Percentiles rank a stretch among this genome's conserved stretches.
Conservation (phyloP, 2,113 vertebrate species). For the Micronycteris hirsuta region DNA sequence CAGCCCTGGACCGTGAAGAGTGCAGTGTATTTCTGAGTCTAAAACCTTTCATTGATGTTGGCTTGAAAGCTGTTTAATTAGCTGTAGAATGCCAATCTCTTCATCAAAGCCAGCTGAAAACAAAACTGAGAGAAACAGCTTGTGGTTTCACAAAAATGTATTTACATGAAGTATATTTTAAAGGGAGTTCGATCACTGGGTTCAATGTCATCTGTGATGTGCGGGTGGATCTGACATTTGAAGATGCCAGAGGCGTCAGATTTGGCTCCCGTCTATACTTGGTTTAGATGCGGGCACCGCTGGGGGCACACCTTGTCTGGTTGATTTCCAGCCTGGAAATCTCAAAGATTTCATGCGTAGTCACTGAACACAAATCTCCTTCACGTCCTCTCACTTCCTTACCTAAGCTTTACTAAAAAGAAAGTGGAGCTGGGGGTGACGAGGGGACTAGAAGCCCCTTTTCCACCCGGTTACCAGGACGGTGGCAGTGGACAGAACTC, state of each 20-base stretch:
- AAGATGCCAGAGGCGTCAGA: conserved; percentile 65
- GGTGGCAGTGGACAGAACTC: background rate
- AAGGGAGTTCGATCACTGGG: conserved; percentile 64
- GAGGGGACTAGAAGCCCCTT: background rate
- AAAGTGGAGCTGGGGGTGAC: background rate
- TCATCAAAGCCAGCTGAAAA: conserved; percentile 86
- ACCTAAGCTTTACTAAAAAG: background rate
- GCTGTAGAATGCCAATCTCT: conserved; percentile 75
- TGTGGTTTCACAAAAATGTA: conserved; percentile 88
- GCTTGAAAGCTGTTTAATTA: conserved; percentile 47
- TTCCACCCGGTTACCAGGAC: background rate
- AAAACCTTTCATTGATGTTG: conserved; percentile 18
- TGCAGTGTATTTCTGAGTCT: conserved; percentile 17
- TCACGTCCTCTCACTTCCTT: background rate
- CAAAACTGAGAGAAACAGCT: conserved; percentile 92
- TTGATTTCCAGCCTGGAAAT: conserved; percentile 41
- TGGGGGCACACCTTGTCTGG: conserved; percentile 23
- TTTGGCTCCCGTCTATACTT: conserved; percentile 61
- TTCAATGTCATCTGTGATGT: conserved; percentile 60
- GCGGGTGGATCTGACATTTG: conserved; percentile 80
- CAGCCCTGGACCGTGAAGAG: background rate
- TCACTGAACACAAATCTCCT: background rate
- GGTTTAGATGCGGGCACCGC: conserved; percentile 37
- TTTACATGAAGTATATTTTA: conserved; percentile 82
- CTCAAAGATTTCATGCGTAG: background rate